Evolutionary conservation across 2,113 vertebrate species (phyloP), one percentile per base, ranked within the genome.

Genomic region (Sterrhoptilus dennistouni): DNA sequence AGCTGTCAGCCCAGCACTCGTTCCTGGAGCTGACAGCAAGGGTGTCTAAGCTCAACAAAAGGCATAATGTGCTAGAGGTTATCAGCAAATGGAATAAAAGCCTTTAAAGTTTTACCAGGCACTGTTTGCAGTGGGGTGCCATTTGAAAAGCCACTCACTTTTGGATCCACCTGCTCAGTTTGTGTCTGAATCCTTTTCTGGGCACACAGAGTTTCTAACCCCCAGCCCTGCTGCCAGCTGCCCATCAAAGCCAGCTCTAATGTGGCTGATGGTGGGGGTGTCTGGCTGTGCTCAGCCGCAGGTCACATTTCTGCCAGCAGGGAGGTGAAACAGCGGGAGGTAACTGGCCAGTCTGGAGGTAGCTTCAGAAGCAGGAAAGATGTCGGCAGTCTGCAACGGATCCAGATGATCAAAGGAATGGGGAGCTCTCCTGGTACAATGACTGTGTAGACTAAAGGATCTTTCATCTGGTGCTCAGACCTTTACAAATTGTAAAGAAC

Each of bases 11-110:
- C 82, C 85, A 81, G 56, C 85, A 36, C 27, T 78, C 24, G 5
- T 81, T 95, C 85, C 75, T 83, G 85, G 71, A 95, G 79, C 85
- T 93, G 95, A 83, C 88, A 90, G 82, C 54, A 66, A 91, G 87
- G 50, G 31, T 59, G 52, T 88, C 82, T 92, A 77, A 56, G 76
- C 83, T 96, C 42, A 83, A 74, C 82, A 87, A 96, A 92, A 85
- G 33, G 49, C 87, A 69, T 85, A 53, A 85, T 87, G 57, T 91
- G 89, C 65, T 85, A 27, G 69, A 87, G 91, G 93, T 95, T 96
- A 92, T 82, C 88, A 78, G 76, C 85, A 86, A 94, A 78, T 56
- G 47, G 64, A 94, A 56, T 81, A 86, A 87, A 95, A 92, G 65
- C 56, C 79, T 94, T 93, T 81, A 8, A 74, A 81, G 33, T 77